These are phyloP conservation scores for Microtus montanus DNA, from an alignment of 2,113 vertebrate genomes.

Conservation along the genomic window DNA sequence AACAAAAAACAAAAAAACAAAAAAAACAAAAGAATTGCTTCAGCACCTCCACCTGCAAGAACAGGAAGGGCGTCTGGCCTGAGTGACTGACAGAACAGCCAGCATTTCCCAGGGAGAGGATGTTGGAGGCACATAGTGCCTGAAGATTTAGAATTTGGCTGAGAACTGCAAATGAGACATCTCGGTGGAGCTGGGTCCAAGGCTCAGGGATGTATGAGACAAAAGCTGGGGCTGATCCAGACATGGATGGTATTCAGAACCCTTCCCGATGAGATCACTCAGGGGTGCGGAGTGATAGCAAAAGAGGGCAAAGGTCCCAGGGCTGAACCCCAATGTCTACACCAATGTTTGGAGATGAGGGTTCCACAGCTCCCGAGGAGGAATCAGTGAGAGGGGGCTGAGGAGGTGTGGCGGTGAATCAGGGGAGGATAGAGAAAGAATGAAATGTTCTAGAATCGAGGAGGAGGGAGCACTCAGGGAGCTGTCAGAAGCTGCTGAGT, in stretches of 20 bases:
- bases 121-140: accelerated
- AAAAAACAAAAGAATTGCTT: background rate
- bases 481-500: background rate
- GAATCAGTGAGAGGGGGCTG: background rate
- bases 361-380: background rate
- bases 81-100: background rate
- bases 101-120: accelerated
- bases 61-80: background rate
- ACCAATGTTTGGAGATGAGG: background rate
- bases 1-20: background rate
- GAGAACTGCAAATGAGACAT: background rate
- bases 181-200: background rate
- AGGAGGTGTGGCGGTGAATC: background rate
- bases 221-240: background rate
- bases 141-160: background rate
- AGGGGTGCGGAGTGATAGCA: background rate
- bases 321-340: background rate
- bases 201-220: background rate
- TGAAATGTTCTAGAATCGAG: background rate
- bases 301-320: too few species aligned
- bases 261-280: background rate
- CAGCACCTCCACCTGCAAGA: background rate
- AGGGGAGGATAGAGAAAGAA: background rate
- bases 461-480: background rate
- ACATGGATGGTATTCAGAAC: background rate